Conservation (phyloP, 2,888 invertebrate genomes). For the Steinernema carpocapsae region DNA sequence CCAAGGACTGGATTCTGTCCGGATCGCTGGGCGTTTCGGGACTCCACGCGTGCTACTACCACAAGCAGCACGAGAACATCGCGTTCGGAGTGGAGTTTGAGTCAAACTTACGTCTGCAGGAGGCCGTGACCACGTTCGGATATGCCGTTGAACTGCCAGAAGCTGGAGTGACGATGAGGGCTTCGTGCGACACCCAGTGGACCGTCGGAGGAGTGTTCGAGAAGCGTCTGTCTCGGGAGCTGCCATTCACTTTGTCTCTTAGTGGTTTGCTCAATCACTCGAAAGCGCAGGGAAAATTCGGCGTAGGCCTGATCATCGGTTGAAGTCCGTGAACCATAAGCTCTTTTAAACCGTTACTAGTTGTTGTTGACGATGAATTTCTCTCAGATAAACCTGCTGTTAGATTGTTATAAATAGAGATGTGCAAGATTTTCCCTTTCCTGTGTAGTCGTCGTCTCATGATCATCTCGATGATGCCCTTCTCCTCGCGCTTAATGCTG, state of each 20-base stretch:
- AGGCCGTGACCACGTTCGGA: constrained; percentile 52
- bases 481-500: background rate
- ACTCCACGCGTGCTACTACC: constrained; percentile 80
- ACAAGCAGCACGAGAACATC: constrained; percentile 78
- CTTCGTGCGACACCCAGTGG: constrained; percentile 89
- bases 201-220: constrained; percentile 75
- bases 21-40: constrained; percentile 56
- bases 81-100: constrained; percentile 88
- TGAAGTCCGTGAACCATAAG: constrained; percentile 45
- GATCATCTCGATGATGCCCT: background rate
- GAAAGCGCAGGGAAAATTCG: constrained; percentile 88
- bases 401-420: background rate
- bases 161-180: constrained; percentile 74
- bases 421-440: no score
- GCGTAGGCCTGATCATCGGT: constrained; percentile 90
- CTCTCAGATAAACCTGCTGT: background rate
- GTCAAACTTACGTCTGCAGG: constrained; percentile 83
- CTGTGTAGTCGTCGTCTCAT: no score
- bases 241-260: constrained; percentile 90
- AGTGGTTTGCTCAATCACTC: constrained; percentile 90
- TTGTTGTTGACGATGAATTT: constrained; percentile 14
- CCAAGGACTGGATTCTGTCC: constrained; percentile 58
- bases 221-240: constrained; percentile 58
- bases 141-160: constrained; percentile 52
- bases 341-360: background rate